These are phyloP conservation scores for Furcula furcula DNA, from an alignment of 2,888 invertebrate genomes.

Conservation along the genomic window DNA sequence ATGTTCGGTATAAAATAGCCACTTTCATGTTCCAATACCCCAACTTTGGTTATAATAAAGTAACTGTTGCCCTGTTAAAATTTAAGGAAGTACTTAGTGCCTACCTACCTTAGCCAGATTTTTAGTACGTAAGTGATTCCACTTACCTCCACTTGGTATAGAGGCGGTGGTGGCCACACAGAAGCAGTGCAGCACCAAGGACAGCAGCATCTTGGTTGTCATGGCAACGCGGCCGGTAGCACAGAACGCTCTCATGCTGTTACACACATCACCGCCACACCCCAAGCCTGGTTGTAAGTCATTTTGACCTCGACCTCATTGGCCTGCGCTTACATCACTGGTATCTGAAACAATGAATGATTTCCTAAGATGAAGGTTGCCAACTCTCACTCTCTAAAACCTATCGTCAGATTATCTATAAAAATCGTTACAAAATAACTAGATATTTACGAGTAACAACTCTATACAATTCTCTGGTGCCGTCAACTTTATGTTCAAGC, in stretches of 20 bases:
- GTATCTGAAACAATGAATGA: slow-evolving; percentile 17
- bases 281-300: slow-evolving; percentile 10
- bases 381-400: slow-evolving; percentile 10
- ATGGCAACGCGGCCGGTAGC: slow-evolving; percentile 30
- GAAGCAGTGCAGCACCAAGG: slow-evolving; percentile 64
- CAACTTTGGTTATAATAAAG: no score
- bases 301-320: slow-evolving; percentile 17
- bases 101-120: no score
- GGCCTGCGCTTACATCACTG: slow-evolving; percentile 25
- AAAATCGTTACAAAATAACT: no score
- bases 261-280: slow-evolving; percentile 17
- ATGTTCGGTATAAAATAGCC: no score
- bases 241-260: slow-evolving; percentile 21
- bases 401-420: slow-evolving; percentile 4
- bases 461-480: no score
- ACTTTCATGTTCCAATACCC: no score
- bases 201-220: slow-evolving; percentile 64
- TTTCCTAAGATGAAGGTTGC: no score
- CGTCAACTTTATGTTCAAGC: no score
- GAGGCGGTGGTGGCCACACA: slow-evolving; percentile 69
- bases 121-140: no score
- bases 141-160: slow-evolving; percentile 65
- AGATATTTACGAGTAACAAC: no score
- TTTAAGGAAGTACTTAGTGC: no score
- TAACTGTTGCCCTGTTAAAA: no score